Evolutionary conservation across 2,113 vertebrate species (phyloP).

Genomic region (Percopsis transmontana): DNA sequence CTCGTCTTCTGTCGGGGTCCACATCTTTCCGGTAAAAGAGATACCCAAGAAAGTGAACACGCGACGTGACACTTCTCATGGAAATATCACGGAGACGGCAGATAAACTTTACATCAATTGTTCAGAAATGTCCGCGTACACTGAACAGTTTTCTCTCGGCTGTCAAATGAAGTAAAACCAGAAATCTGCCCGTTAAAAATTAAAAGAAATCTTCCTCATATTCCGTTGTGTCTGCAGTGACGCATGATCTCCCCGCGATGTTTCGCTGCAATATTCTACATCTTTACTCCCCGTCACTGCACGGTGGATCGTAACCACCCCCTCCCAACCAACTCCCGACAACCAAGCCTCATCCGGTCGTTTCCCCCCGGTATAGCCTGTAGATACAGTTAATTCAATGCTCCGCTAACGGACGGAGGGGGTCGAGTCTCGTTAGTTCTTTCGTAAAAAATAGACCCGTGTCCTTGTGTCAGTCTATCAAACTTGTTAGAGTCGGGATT

Average conservation of each 20-base stretch:
- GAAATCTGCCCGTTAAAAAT: no score
- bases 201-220: neutral
- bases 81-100: slow-evolving; percentile 6
- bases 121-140: neutral
- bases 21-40: slow-evolving; percentile 68
- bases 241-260: slow-evolving; percentile 17
- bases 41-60: slow-evolving; percentile 30
- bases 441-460: no score
- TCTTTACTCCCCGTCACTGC: slow-evolving; percentile 12
- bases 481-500: slow-evolving; percentile 14
- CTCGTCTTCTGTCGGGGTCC: slow-evolving; percentile 80
- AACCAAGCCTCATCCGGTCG: no score
- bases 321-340: no score
- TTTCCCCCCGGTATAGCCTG: no score
- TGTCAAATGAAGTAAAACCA: neutral
- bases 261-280: slow-evolving; percentile 24
- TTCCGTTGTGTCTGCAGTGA: slow-evolving; percentile 15
- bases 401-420: no score
- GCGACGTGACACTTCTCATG: slow-evolving; percentile 54
- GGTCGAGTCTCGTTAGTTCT: no score
- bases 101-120: slow-evolving; percentile 5
- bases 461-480: neutral
- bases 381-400: no score
- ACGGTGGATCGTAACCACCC: slow-evolving; percentile 1
- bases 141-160: neutral